Evolutionary conservation across 1,140 invertebrate species (phyloP).

Genomic region (Cotesia chilonis): DNA sequence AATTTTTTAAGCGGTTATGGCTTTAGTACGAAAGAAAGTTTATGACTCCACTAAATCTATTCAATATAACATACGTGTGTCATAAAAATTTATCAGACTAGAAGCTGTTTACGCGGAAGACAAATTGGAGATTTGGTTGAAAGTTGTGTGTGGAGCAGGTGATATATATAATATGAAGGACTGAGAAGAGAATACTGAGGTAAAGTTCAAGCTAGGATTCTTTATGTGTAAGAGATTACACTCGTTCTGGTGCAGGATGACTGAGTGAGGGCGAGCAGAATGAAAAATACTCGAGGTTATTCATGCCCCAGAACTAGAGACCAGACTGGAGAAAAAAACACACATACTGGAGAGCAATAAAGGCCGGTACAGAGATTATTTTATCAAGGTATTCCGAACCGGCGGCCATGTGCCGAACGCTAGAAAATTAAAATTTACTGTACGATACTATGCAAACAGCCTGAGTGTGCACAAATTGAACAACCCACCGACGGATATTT

Average conservation of each 20-base stretch:
- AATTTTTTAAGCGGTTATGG: no score
- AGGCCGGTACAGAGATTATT: slow-evolving; percentile 24
- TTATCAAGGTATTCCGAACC: slow-evolving; percentile 24
- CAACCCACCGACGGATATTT: no score
- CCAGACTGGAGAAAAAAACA: background rate
- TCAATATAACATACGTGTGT: no score
- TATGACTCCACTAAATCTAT: no score
- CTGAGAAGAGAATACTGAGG: background rate
- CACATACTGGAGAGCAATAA: slow-evolving; percentile 15
- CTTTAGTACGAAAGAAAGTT: no score
- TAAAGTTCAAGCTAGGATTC: slow-evolving; percentile 14
- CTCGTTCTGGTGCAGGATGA: no score
- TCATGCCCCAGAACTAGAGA: background rate
- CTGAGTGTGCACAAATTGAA: no score
- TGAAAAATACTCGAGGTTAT: background rate
- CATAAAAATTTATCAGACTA: no score
- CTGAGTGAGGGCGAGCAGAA: background rate
- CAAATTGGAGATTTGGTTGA: slow-evolving; percentile 11
- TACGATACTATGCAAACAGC: background rate
- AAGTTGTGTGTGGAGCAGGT: slow-evolving; percentile 1
- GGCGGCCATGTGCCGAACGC: background rate
- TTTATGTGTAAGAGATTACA: slow-evolving; percentile 28
- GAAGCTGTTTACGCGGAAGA: background rate
- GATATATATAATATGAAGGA: no score
- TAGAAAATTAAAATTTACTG: slow-evolving; percentile 1